Evolutionary conservation across 2,797 vertebrate genomes (phyloP).

Genomic region (Dipus sagitta): DNA sequence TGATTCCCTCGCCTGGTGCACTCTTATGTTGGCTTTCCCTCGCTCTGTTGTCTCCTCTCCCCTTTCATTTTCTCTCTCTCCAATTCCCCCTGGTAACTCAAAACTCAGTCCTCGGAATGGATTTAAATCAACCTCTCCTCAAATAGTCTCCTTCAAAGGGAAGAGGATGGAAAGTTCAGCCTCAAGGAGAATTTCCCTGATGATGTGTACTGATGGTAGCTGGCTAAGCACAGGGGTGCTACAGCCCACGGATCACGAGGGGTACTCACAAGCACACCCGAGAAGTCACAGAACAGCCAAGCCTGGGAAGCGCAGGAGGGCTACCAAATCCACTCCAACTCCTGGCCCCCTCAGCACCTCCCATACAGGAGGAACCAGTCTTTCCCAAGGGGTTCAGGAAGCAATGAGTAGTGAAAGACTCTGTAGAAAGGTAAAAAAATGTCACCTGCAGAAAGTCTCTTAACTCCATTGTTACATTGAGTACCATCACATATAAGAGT

Average conservation of each 20-base stretch:
- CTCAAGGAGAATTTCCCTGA: slow-evolving; percentile 45
- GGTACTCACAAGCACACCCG: neutral
- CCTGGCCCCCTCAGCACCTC: neutral
- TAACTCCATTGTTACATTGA: neutral
- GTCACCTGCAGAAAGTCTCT: neutral
- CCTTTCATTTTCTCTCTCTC: slow-evolving; percentile 59
- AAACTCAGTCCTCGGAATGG: slow-evolving; percentile 52
- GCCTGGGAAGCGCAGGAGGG: neutral
- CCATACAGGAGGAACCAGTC: neutral
- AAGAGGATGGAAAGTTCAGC: slow-evolving; percentile 57
- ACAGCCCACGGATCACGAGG: neutral
- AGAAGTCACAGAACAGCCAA: neutral
- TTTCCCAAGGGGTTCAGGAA: slow-evolving; percentile 11
- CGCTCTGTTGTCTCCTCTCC: neutral
- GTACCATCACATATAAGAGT: neutral
- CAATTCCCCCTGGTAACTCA: slow-evolving; percentile 68
- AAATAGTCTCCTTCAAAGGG: slow-evolving; percentile 56
- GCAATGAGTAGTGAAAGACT: neutral
- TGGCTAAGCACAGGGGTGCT: neutral
- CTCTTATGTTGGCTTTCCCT: slow-evolving; percentile 1
- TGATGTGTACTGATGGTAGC: neutral
- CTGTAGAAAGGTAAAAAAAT: neutral
- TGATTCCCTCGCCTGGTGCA: neutral
- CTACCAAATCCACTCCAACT: neutral
- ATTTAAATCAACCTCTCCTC: slow-evolving; percentile 71